Percentiles rank a stretch among this genome's conserved stretches.
Conservation (phyloP, 2,797 vertebrate species). For the Dallia pectoralis region DNA sequence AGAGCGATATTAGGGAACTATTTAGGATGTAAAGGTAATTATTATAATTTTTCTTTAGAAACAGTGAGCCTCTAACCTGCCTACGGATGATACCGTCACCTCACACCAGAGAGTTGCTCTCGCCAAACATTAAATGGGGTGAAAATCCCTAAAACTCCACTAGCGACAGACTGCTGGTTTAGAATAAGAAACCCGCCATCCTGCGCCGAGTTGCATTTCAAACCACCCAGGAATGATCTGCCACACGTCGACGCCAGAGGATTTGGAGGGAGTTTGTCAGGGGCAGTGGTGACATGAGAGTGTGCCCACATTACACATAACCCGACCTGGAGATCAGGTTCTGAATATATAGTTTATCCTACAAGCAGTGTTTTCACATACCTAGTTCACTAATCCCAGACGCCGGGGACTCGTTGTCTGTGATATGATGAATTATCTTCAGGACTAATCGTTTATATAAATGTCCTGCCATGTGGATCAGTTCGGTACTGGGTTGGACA, state of each 20-base stretch:
- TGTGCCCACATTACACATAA: not conserved
- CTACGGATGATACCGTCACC: slow-evolving; percentile 16
- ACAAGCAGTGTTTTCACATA: no score
- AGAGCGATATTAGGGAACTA: not conserved
- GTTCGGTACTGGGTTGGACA: no score
- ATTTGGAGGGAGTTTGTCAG: not conserved
- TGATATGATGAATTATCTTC: slow-evolving; percentile 28
- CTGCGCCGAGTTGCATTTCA: not conserved
- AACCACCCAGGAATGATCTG: not conserved
- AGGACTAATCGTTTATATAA: no score
- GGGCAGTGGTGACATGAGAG: slow-evolving; percentile 2
- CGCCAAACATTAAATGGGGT: slow-evolving; percentile 13
- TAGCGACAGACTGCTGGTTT: not conserved
- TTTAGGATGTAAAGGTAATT: no score
- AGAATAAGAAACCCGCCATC: not conserved
- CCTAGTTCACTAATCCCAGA: no score
- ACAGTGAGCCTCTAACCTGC: slow-evolving; percentile 10
- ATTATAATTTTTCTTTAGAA: no score
- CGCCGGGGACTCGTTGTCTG: not conserved
- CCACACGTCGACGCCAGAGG: not conserved
- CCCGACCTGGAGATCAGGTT: not conserved
- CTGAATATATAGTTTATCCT: no score
- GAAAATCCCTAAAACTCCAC: slow-evolving; percentile 16
- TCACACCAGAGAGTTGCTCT: slow-evolving; percentile 6
- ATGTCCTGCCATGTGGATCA: no score